These are phyloP conservation scores for Carapus acus DNA, from an alignment of 2,797 vertebrate genomes.

Conservation along the genomic window DNA sequence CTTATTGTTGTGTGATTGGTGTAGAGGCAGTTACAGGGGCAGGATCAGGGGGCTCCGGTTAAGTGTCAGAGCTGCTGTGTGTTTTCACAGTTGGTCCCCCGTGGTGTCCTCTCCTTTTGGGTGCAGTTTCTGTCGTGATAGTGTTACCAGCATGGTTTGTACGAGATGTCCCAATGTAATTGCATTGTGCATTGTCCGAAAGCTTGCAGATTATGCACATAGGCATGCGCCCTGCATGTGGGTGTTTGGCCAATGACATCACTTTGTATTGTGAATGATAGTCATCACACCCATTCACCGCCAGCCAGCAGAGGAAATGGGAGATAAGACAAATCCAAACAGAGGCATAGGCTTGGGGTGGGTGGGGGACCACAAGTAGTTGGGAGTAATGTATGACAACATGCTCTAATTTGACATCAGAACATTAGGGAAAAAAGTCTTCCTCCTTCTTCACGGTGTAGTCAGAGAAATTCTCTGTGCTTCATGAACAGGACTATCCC, in stretches of 20 bases:
- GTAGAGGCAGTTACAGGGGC: constrained; percentile 21
- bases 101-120: constrained; percentile 24
- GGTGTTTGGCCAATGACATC: constrained; percentile 2
- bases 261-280: constrained; percentile 6
- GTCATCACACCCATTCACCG: constrained; percentile 10
- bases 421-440: constrained; percentile 2
- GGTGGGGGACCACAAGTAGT: background rate
- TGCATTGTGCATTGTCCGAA: background rate
- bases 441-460: background rate
- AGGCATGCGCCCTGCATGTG: background rate
- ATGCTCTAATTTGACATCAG: constrained; percentile 5
- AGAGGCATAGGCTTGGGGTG: too few relatives aligned
- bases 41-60: constrained; percentile 14
- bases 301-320: constrained; percentile 24
- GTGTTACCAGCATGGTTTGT: background rate
- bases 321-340: constrained; percentile 16
- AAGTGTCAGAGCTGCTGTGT: constrained; percentile 29
- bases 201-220: background rate
- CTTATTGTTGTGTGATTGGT: constrained; percentile 45
- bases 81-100: constrained; percentile 34
- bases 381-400: background rate
- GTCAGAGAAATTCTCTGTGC: constrained; percentile 16
- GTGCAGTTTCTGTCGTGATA: constrained; percentile 1
- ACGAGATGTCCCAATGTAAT: constrained; percentile 3
- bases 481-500: constrained; percentile 30